Conservation (phyloP, 2,888 invertebrate species). For the Acleris literana region DNA sequence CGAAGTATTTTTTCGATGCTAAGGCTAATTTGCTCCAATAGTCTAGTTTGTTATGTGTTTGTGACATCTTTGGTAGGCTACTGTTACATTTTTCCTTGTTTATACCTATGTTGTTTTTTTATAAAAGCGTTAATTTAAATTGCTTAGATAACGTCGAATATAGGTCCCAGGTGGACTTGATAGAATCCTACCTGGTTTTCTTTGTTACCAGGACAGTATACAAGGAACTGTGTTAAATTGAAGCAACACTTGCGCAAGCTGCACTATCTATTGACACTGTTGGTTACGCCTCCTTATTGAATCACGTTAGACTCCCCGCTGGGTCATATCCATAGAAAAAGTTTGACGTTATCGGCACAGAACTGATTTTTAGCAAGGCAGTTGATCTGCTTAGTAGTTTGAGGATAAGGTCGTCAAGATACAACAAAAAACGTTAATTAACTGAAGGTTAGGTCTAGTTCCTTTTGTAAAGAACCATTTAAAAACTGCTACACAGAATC, state of each 20-base stretch:
- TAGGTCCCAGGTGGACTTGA: too few relatives aligned
- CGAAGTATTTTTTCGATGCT: too few relatives aligned
- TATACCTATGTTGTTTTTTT: too few relatives aligned
- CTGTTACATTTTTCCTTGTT: too few relatives aligned
- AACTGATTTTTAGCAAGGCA: slow-evolving; percentile 9
- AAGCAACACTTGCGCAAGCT: slow-evolving; percentile 29
- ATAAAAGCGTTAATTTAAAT: too few relatives aligned
- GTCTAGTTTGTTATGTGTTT: too few relatives aligned
- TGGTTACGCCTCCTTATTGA: slow-evolving; percentile 26
- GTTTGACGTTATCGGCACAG: slow-evolving; percentile 7
- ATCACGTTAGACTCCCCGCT: slow-evolving; percentile 21
- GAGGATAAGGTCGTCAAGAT: slow-evolving; percentile 34
- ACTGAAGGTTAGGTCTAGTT: slow-evolving; percentile 19
- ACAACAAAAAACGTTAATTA: slow-evolving; percentile 26
- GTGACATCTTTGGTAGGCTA: too few relatives aligned
- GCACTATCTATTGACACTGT: slow-evolving; percentile 22
- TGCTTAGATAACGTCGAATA: too few relatives aligned
- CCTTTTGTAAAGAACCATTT: slow-evolving; percentile 10
- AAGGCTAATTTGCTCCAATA: too few relatives aligned
- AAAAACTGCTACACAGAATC: not conserved
- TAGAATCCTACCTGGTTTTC: too few relatives aligned
- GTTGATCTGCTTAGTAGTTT: slow-evolving; percentile 14
- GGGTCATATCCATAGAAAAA: slow-evolving; percentile 5
- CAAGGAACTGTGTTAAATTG: slow-evolving; percentile 8
- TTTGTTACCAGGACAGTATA: too few relatives aligned